A percentile compares a stretch with the other conserved stretches of the same genome.
Conservation (phyloP, 2,797 vertebrate species). For the Micropoecilia bifurca region DNA sequence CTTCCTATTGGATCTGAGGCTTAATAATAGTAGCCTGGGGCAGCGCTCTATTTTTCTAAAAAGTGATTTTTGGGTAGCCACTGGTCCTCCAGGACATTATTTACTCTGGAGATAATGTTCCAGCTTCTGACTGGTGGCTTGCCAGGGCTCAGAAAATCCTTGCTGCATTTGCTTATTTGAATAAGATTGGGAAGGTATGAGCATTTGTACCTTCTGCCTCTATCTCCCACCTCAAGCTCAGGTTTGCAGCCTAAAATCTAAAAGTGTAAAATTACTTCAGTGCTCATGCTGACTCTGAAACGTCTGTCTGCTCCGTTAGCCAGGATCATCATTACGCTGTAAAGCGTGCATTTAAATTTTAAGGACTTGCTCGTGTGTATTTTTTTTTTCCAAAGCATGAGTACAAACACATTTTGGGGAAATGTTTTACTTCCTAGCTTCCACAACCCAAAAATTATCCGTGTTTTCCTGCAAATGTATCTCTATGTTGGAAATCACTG, state of each 20-base stretch:
- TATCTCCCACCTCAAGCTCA: constrained; percentile 75
- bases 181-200: constrained; percentile 77
- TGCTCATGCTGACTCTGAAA: constrained; percentile 53
- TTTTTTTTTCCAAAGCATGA: constrained; percentile 37
- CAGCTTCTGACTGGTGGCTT: constrained; percentile 78
- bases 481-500: not conserved
- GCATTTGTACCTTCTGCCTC: constrained; percentile 54
- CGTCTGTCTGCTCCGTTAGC: constrained; percentile 67
- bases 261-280: constrained; percentile 79
- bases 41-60: constrained; percentile 78
- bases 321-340: constrained; percentile 70
- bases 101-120: constrained; percentile 84
- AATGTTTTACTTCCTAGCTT: constrained; percentile 12
- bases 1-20: constrained; percentile 79
- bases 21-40: constrained; percentile 81
- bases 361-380: constrained; percentile 58
- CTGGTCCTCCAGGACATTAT: constrained; percentile 81
- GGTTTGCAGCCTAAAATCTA: constrained; percentile 69
- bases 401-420: constrained; percentile 46
- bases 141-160: constrained; percentile 70
- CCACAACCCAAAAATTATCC: constrained; percentile 31
- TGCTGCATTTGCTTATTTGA: constrained; percentile 80
- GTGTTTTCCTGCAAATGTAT: not conserved
- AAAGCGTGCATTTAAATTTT: constrained; percentile 72
- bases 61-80: constrained; percentile 79